A percentile compares a stretch with the other conserved stretches of the same genome.
Evolutionary conservation across 1,140 invertebrate species (phyloP).

Genomic region (Drosophila varians): DNA sequence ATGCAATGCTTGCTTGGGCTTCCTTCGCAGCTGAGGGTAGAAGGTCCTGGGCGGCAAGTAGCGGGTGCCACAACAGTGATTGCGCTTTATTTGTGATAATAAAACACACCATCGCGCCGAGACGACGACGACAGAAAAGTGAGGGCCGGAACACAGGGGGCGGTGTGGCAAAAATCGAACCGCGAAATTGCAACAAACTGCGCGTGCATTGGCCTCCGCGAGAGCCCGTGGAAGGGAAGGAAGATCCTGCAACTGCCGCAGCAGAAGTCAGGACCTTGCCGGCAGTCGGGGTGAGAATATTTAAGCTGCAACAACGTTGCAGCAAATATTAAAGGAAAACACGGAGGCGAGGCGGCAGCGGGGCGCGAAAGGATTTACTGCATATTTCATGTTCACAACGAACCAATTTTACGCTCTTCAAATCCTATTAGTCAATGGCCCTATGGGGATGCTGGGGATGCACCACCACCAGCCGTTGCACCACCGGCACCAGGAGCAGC

Average conservation of each 20-base stretch:
- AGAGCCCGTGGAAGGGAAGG: not conserved
- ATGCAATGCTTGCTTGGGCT: conserved; percentile 40
- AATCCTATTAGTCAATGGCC: conserved; percentile 84
- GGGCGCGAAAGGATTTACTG: conserved; percentile 83
- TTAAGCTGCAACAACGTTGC: conserved; percentile 75
- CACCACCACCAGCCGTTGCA: conserved; percentile 7
- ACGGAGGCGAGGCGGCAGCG: conserved; percentile 22
- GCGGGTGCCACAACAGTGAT: conserved; percentile 80
- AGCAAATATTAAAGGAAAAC: conserved; percentile 80
- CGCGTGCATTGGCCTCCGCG: conserved; percentile 70
- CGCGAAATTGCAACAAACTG: conserved; percentile 81
- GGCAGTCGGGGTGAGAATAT: conserved; percentile 64
- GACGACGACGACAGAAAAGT: conserved; percentile 30
- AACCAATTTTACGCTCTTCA: conserved; percentile 84
- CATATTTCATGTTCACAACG: conserved; percentile 84
- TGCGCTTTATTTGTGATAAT: conserved; percentile 83
- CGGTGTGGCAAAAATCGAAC: conserved; percentile 62
- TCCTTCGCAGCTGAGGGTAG: conserved; percentile 3
- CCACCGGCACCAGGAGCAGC: conserved; percentile 17
- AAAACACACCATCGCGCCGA: conserved; percentile 77
- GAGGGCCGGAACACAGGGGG: not conserved
- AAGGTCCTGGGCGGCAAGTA: conserved; percentile 22
- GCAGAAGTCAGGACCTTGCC: conserved; percentile 70
- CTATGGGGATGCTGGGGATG: conserved; percentile 59
- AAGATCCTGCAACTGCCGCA: conserved; percentile 24